Evolutionary conservation across 1,140 invertebrate species (phyloP).

Genomic region (Apis laboriosa): DNA sequence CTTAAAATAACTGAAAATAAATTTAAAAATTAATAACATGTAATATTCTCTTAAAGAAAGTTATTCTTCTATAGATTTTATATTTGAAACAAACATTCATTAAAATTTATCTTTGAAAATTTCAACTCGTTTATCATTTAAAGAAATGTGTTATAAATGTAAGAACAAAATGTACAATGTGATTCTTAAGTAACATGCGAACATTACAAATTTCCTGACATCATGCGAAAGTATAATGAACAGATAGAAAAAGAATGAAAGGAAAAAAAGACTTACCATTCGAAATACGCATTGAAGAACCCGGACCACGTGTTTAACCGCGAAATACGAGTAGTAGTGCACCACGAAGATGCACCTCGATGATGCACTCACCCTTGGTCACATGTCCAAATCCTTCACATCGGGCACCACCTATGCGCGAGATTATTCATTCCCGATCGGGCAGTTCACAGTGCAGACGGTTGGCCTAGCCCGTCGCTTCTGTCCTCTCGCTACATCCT

Average conservation of each 20-base stretch:
- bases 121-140: background rate
- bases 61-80: background rate
- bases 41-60: background rate
- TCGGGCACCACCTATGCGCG: constrained; percentile 54
- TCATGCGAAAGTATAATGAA: background rate
- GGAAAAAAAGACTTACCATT: constrained; percentile 39
- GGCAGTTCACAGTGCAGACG: constrained; percentile 59
- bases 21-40: background rate
- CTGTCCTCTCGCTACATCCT: constrained; percentile 54
- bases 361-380: constrained; percentile 52
- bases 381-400: constrained; percentile 58
- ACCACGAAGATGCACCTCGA: constrained; percentile 55
- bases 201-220: background rate
- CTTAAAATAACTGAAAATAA: too few species aligned
- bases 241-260: background rate
- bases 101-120: background rate
- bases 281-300: background rate
- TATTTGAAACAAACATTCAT: background rate
- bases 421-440: constrained; percentile 57
- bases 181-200: background rate
- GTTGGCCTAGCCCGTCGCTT: constrained; percentile 65
- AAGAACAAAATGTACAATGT: background rate
- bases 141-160: background rate
- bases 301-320: constrained; percentile 53
- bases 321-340: constrained; percentile 38